Base-by-base conservation (phyloP, 2,888 invertebrate genomes). In the Coenonympha arcania region DNA sequence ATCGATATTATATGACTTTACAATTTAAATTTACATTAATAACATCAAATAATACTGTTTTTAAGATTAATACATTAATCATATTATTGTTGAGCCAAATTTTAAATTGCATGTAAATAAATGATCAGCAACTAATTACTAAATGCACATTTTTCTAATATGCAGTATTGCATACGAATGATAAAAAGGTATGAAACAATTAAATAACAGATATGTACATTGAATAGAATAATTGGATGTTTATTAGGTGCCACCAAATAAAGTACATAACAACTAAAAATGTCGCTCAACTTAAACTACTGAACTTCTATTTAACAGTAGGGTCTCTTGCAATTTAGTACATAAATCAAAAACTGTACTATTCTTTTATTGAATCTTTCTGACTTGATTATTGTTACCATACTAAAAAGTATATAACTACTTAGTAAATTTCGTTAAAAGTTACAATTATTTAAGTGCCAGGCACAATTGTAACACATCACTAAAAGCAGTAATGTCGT, bases 371-470 rank as follows among this genome's bases (percentile, higher is more conserved):
- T 13, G 4, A 13, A 30, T 28, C 2, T 30, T 6, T 15, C 24
- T 9, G 13, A 15, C 15, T 15, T 4, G 4, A 9, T 24, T n/a
- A n/a, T 24, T 15, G 5, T 39, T 34, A 54, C 48, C 49, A 41
- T 50, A 45, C 48, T 48, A 47, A 48, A 31, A 46, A 68, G 71
- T 71, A 73, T 67, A 65, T 62, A 64, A 69, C 70, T 60, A 63
- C 60, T 68, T 71, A 71, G 65, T 71, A 68, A 61, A 69, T 67
- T 69, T 71, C 67, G 69, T 73, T 68, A 65, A 66, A 66, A 68
- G 68, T 64, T 26, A 43, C 64, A 44, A 31, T 30, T 47, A 37
- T n/a, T n/a, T n/a, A n/a, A n/a, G n/a, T n/a, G n/a, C n/a, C n/a
- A n/a, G n/a, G n/a, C n/a, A n/a, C n/a, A n/a, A n/a, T n/a, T n/a